phyloP scores from a whole-genome alignment of 2,888 invertebrate species.

The Drosophila pseudotakahashii region DNA sequence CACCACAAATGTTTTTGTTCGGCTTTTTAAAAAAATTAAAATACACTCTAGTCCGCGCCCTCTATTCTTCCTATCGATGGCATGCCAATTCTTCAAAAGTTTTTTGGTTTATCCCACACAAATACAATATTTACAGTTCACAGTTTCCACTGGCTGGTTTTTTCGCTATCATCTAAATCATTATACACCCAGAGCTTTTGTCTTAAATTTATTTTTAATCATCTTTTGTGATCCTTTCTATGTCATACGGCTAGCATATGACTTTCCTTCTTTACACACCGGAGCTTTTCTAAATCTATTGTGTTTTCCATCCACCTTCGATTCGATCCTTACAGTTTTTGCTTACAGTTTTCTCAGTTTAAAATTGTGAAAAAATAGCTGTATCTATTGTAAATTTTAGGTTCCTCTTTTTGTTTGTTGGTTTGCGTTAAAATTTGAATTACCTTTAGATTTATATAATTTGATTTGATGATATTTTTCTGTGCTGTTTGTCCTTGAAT shows the following conservation, averaged over 20 bases:
- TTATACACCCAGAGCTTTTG: conserved; percentile 23
- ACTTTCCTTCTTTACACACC: background rate
- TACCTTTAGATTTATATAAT: conserved; percentile 65
- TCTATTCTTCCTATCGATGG: conserved; percentile 26
- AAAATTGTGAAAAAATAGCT: conserved; percentile 78
- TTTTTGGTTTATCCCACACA: conserved; percentile 49
- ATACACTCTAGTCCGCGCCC: conserved; percentile 52
- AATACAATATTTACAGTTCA: conserved; percentile 66
- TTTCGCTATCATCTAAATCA: conserved; percentile 38
- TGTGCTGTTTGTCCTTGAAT: conserved; percentile 29
- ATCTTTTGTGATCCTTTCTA: conserved; percentile 6
- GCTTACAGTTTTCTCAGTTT: conserved; percentile 46
- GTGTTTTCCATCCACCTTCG: conserved; percentile 3
- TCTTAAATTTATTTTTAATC: conserved; percentile 11
- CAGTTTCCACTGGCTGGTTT: conserved; percentile 20
- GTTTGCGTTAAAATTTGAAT: conserved; percentile 59
- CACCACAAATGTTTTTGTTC: conserved; percentile 21
- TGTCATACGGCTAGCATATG: conserved; percentile 5
- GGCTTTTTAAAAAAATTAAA: conserved; percentile 65
- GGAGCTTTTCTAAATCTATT: conserved; percentile 17
- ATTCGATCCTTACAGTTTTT: conserved; percentile 10
- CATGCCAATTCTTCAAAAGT: conserved; percentile 57
- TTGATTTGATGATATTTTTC: conserved; percentile 68
- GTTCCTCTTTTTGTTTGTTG: conserved; percentile 34
- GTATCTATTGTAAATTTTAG: conserved; percentile 67